Evolutionary conservation across 37 sponge, comb jelly and placozoan species (phyloP).

Genomic region (Geodia barretti): DNA sequence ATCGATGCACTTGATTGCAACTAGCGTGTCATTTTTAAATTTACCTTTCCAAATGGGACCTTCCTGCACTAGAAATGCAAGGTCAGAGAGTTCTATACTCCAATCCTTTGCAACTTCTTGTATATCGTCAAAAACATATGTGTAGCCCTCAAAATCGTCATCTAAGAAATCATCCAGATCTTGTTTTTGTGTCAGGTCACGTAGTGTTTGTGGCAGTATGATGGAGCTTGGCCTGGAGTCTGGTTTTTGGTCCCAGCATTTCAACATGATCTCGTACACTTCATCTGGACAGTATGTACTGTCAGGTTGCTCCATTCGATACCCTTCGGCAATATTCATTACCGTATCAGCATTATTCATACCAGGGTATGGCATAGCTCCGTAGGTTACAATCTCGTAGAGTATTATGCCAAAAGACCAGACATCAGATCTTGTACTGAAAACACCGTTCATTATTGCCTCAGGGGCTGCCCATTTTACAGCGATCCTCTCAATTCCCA

Average conservation of each 20-base stretch:
- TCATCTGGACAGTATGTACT: conserved; percentile 47
- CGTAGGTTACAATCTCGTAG: conserved; percentile 73
- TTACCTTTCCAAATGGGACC: background rate
- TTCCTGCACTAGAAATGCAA: background rate
- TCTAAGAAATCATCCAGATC: background rate
- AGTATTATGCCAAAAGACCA: conserved; percentile 85
- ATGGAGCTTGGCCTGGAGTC: conserved; percentile 13
- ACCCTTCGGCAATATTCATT: conserved; percentile 13
- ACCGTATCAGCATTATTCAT: conserved; percentile 20
- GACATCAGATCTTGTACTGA: conserved; percentile 81
- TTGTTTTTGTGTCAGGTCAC: background rate
- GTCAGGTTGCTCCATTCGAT: conserved; percentile 53
- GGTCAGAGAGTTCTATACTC: background rate
- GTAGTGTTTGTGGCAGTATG: background rate
- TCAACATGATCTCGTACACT: conserved; percentile 56
- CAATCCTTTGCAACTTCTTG: background rate
- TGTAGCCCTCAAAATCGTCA: background rate
- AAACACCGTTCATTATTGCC: conserved; percentile 33
- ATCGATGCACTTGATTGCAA: background rate
- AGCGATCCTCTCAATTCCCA: conserved; percentile 15
- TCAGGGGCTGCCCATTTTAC: conserved; percentile 86
- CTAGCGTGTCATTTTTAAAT: background rate
- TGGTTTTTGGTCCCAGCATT: conserved; percentile 52
- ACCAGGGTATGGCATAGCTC: conserved; percentile 69
- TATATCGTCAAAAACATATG: background rate